Conservation (phyloP, 2,888 invertebrate genomes). For the Lasioglossum villosulum region DNA sequence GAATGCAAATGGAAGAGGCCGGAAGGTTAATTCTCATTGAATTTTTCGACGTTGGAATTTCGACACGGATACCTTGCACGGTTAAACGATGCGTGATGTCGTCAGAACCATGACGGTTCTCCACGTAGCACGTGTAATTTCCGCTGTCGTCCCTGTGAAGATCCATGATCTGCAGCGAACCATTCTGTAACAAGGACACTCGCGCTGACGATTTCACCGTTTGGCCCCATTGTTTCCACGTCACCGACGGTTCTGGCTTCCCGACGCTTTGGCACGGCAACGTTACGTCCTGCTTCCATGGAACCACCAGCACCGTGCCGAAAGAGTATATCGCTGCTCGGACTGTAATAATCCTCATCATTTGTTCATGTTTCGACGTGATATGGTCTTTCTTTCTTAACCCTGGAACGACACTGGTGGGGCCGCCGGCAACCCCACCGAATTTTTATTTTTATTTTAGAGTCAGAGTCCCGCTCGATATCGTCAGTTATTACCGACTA, state of each 20-base stretch:
- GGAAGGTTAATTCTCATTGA: neutral
- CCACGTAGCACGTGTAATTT: constrained; percentile 95
- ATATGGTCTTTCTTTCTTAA: neutral
- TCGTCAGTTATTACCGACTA: neutral
- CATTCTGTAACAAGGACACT: constrained; percentile 88
- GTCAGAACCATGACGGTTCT: constrained; percentile 93
- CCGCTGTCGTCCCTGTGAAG: constrained; percentile 93
- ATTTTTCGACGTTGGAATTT: neutral
- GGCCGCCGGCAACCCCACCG: neutral
- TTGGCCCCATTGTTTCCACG: constrained; percentile 92
- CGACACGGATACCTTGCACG: constrained; percentile 83
- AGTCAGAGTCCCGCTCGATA: neutral
- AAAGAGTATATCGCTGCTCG: constrained; percentile 85
- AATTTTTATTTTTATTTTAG: neutral
- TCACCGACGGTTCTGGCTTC: constrained; percentile 90
- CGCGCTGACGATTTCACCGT: constrained; percentile 89
- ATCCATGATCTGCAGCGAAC: constrained; percentile 91
- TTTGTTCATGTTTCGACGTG: neutral
- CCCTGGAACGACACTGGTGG: constrained; percentile 6
- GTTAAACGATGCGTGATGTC: constrained; percentile 92
- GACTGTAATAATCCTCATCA: constrained; percentile 72
- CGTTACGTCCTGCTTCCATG: constrained; percentile 95
- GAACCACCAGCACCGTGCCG: constrained; percentile 84
- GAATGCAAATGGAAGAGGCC: neutral
- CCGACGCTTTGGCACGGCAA: constrained; percentile 95